phyloP scores from a whole-genome alignment of 1,140 invertebrate genomes.

The Musca domestica region DNA sequence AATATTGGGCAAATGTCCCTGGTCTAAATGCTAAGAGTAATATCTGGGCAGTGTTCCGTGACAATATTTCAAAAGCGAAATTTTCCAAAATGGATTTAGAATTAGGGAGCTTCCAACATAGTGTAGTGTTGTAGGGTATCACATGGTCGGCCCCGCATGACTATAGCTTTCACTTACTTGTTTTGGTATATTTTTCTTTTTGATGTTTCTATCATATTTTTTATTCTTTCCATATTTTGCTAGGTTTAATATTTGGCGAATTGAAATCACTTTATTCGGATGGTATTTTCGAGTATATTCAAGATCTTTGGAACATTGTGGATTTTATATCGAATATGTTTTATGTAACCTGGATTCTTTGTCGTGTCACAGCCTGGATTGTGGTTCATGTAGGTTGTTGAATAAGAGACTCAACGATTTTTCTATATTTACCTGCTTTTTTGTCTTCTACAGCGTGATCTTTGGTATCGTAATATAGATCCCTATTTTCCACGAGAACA shows the following conservation, averaged over 20 bases:
- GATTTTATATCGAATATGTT: slow-evolving; percentile 94
- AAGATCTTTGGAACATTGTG: slow-evolving; percentile 95
- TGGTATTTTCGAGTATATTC: slow-evolving; percentile 85
- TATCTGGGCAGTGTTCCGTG: too few relatives aligned
- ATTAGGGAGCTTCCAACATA: too few relatives aligned
- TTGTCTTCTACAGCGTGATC: slow-evolving; percentile 64
- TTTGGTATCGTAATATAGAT: slow-evolving; percentile 64
- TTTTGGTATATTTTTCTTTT: too few relatives aligned
- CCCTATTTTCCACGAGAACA: slow-evolving; percentile 80
- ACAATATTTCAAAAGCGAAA: too few relatives aligned
- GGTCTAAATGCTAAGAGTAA: too few relatives aligned
- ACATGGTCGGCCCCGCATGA: too few relatives aligned
- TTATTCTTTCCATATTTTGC: slow-evolving; percentile 31
- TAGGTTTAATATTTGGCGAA: slow-evolving; percentile 89
- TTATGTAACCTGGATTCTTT: slow-evolving; percentile 86
- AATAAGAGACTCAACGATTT: neutral
- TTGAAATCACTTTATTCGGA: slow-evolving; percentile 82
- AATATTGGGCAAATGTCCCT: too few relatives aligned
- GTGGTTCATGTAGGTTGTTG: slow-evolving; percentile 70
- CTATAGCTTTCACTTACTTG: too few relatives aligned
- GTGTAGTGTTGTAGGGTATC: too few relatives aligned
- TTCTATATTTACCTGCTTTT: neutral
- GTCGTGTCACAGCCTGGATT: slow-evolving; percentile 73
- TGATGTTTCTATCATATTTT: neutral
- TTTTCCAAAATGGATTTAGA: too few relatives aligned